Evolutionary conservation across 2,888 invertebrate genomes (phyloP).

Genomic region (Seira ritae): DNA sequence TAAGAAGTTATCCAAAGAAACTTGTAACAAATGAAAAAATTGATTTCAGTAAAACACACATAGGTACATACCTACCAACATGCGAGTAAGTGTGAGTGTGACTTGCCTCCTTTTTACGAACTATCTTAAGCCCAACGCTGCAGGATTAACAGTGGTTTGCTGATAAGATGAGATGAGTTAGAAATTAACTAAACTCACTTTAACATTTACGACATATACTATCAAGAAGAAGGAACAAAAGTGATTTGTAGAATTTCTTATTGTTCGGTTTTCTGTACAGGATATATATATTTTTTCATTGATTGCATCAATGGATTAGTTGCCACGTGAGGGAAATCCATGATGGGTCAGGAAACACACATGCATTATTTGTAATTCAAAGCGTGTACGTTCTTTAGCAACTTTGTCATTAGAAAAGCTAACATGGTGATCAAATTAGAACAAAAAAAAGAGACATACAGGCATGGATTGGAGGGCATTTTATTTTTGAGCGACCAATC

Average conservation of each 20-base stretch:
- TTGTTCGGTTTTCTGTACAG: background rate
- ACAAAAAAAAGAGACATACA: background rate
- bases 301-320: conserved; percentile 11
- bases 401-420: conserved; percentile 14
- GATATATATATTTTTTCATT: background rate
- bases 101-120: too few relatives aligned
- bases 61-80: too few relatives aligned
- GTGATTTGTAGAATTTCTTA: background rate
- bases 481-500: too few relatives aligned
- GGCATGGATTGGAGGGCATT: background rate
- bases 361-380: background rate
- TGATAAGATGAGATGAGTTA: background rate
- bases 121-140: too few relatives aligned
- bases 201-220: background rate
- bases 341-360: too few relatives aligned
- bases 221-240: background rate
- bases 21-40: conserved; percentile 64
- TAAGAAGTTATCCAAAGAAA: conserved; percentile 54
- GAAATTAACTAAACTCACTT: conserved; percentile 1
- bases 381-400: background rate
- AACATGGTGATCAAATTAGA: conserved; percentile 14
- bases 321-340: background rate
- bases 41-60: conserved; percentile 36
- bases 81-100: too few relatives aligned
- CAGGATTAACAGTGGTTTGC: background rate